A percentile compares a stretch with the other conserved stretches of the same genome.
Evolutionary conservation across 2,113 vertebrate species (phyloP).

Genomic region (Abramis brama): DNA sequence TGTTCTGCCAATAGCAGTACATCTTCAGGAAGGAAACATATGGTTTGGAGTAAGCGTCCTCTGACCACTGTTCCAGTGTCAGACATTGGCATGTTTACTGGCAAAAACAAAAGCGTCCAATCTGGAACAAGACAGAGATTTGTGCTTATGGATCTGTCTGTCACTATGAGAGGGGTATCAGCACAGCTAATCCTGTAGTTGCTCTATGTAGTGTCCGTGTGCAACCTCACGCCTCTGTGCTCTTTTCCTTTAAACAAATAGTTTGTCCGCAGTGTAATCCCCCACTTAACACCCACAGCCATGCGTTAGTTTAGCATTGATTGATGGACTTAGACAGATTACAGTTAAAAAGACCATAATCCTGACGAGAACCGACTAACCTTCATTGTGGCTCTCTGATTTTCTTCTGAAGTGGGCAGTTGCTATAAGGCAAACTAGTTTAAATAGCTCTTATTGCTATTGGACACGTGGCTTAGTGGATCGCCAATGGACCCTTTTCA

Average conservation of each 20-base stretch:
- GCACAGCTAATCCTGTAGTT: background rate
- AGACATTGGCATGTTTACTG: conserved; percentile 4
- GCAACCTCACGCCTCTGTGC: background rate
- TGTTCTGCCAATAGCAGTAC: conserved; percentile 25
- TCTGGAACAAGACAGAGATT: background rate
- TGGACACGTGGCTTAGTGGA: background rate
- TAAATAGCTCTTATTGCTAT: background rate
- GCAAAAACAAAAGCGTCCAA: background rate
- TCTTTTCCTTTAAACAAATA: conserved; percentile 25
- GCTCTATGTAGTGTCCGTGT: background rate
- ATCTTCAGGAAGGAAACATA: background rate
- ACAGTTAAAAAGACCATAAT: conserved; percentile 29
- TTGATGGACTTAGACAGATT: conserved; percentile 46
- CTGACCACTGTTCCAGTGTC: background rate
- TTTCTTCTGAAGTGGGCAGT: background rate
- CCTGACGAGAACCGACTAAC: background rate
- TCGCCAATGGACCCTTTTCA: too few species aligned
- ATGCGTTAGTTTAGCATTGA: conserved; percentile 43
- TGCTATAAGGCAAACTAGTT: background rate
- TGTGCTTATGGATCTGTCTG: background rate
- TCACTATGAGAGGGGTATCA: background rate
- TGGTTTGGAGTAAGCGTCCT: background rate
- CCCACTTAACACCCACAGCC: conserved; percentile 41
- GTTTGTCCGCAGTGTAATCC: conserved; percentile 29
- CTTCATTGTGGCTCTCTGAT: background rate